phyloP scores from a whole-genome alignment of 2,113 vertebrate genomes.

The Myrmecophaga tridactyla region DNA sequence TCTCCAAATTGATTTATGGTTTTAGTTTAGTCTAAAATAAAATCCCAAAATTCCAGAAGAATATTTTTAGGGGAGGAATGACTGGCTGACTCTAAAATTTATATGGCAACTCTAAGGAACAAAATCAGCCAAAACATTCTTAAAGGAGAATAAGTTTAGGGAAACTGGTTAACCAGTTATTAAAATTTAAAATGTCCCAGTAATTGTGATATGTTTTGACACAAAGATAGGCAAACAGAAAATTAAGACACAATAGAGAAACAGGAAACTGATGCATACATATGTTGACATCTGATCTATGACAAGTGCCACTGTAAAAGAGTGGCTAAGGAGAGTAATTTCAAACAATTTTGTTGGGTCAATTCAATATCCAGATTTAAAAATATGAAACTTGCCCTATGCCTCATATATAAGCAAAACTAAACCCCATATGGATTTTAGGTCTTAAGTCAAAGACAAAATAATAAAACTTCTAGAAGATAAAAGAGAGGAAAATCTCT shows the following conservation, averaged over 20 bases:
- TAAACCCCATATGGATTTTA: background rate
- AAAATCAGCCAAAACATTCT: background rate
- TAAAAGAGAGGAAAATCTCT: no score
- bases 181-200: background rate
- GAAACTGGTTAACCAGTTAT: background rate
- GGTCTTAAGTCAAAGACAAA: background rate
- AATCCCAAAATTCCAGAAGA: no score
- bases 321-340: background rate
- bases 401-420: background rate
- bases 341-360: background rate
- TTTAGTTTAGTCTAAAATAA: background rate
- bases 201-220: background rate
- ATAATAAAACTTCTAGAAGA: no score
- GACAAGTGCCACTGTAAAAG: background rate
- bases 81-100: background rate
- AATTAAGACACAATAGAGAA: background rate
- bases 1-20: background rate
- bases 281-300: no score
- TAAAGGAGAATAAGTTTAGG: background rate
- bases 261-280: accelerated
- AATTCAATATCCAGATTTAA: background rate
- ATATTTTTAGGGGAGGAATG: no score
- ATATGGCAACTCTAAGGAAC: no score
- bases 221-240: background rate
- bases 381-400: background rate